These are phyloP conservation scores for Sterrhoptilus dennistouni DNA, from an alignment of 2,113 vertebrate species.

Conservation along the genomic window DNA sequence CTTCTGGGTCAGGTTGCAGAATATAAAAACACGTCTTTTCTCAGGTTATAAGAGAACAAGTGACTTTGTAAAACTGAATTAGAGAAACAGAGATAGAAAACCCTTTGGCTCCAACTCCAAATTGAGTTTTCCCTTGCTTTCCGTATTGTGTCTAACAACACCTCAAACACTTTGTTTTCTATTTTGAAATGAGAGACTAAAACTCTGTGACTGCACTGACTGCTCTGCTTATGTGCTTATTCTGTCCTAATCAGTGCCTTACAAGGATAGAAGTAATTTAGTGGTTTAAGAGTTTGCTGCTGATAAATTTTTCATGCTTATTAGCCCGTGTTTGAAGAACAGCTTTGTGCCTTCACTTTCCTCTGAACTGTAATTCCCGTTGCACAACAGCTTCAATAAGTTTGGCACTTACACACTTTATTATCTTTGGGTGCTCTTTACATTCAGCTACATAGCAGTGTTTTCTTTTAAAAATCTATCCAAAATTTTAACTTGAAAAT, in stretches of 20 bases:
- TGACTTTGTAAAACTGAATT: not conserved
- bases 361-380: not conserved
- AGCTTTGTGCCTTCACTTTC: not conserved
- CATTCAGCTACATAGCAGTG: not conserved
- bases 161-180: not conserved
- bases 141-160: not conserved
- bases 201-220: not conserved
- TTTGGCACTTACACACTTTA: not conserved
- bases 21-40: not conserved
- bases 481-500: not conserved
- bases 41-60: not conserved
- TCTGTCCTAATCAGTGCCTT: not conserved
- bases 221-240: not conserved
- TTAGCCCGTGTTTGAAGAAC: not conserved
- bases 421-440: not conserved
- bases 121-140: not conserved
- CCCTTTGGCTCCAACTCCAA: not conserved
- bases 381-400: not conserved
- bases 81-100: not conserved
- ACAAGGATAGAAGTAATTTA: not conserved
- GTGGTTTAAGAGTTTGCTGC: not conserved
- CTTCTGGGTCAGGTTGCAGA: not conserved
- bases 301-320: not conserved
- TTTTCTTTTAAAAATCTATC: not conserved
- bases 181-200: not conserved